phyloP scores from a whole-genome alignment of 2,888 invertebrate species.

The Macrosoma leucophasiata region DNA sequence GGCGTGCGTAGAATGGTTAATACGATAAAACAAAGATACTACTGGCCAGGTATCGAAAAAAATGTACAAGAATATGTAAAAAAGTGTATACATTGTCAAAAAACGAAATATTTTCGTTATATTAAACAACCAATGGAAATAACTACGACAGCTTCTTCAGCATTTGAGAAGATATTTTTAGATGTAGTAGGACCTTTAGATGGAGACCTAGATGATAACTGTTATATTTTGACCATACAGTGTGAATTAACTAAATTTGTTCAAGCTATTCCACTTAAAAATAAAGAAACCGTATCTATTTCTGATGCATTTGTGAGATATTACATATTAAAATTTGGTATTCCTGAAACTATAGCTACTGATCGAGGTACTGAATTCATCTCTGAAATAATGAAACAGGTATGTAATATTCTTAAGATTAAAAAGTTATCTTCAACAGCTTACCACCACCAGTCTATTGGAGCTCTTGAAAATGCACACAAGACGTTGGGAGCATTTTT shows the following conservation, averaged over 20 bases:
- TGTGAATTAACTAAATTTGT: conserved; percentile 14
- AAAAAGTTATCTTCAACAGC: conserved; percentile 18
- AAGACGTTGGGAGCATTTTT: conserved; percentile 13
- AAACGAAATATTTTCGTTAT: conserved; percentile 6
- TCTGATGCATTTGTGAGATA: conserved; percentile 14
- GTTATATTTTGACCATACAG: conserved; percentile 16
- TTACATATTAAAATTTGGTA: conserved; percentile 16
- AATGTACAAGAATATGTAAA: conserved; percentile 9
- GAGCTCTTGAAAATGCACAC: conserved; percentile 20
- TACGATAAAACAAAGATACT: conserved; percentile 11
- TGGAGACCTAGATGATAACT: conserved; percentile 12
- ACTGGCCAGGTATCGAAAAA: conserved; percentile 10
- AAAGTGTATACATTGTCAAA: conserved; percentile 8
- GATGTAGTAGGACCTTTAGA: conserved; percentile 21
- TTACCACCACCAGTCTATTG: conserved; percentile 19
- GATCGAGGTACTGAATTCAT: conserved; percentile 14
- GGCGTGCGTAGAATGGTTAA: conserved; percentile 11
- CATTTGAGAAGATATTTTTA: conserved; percentile 21
- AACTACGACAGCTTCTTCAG: conserved; percentile 15
- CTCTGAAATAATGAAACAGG: conserved; percentile 12
- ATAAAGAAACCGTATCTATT: conserved; percentile 11
- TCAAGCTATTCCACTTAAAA: conserved; percentile 6
- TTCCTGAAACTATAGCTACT: conserved; percentile 10
- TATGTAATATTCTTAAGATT: conserved; percentile 19
- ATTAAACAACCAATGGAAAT: conserved; percentile 16